phyloP scores from a whole-genome alignment of 2,113 vertebrate species.

The Zeus faber region DNA sequence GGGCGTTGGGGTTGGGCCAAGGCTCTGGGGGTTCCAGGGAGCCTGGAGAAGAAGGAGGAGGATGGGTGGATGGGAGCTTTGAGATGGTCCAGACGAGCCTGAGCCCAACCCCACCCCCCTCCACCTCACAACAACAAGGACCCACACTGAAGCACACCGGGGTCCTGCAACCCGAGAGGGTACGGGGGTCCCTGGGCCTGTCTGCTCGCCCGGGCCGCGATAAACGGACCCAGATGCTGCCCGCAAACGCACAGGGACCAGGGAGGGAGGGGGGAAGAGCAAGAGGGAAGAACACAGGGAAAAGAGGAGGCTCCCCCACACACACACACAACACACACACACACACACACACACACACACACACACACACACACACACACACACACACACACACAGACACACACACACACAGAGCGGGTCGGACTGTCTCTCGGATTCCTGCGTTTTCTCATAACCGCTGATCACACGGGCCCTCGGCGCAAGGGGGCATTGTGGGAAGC shows the following conservation, averaged over 20 bases:
- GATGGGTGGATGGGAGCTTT: constrained; percentile 74
- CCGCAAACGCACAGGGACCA: constrained; percentile 68
- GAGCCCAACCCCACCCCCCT: constrained; percentile 64
- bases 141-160: constrained; percentile 85
- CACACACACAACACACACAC: no score
- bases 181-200: constrained; percentile 60
- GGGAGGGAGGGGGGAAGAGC: constrained; percentile 26
- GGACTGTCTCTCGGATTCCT: constrained; percentile 80
- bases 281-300: constrained; percentile 15
- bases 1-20: constrained; percentile 83
- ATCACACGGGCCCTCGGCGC: constrained; percentile 79
- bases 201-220: constrained; percentile 53
- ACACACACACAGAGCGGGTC: constrained; percentile 41
- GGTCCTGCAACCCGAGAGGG: constrained; percentile 87
- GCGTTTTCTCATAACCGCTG: constrained; percentile 84
- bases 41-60: constrained; percentile 1
- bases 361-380: constrained; percentile 19
- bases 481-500: constrained; percentile 85
- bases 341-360: no score
- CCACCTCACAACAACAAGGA: constrained; percentile 71
- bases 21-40: constrained; percentile 68
- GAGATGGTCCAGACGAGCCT: constrained; percentile 85
- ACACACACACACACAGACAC: not conserved
- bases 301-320: constrained; percentile 54
- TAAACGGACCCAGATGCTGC: constrained; percentile 97